Conservation (phyloP, 2,888 invertebrate genomes). For the Troides helena region DNA sequence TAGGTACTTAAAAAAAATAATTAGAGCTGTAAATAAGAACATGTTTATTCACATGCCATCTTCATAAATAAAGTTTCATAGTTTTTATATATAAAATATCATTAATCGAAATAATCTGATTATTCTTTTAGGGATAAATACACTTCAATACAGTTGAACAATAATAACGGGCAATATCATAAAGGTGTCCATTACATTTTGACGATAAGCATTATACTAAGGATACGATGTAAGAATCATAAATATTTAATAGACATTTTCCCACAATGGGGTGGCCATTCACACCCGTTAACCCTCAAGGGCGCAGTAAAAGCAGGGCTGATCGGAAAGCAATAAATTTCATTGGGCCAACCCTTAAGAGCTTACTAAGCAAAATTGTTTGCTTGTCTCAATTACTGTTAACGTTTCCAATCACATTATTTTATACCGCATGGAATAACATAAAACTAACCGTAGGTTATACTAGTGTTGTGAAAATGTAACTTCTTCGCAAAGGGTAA, state of each 20-base stretch:
- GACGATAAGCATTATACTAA: conserved; percentile 43
- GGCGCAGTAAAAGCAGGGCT: conserved; percentile 63
- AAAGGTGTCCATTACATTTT: conserved; percentile 50
- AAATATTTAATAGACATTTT: conserved; percentile 78
- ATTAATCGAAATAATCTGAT: too few relatives aligned
- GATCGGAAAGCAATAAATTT: conserved; percentile 71
- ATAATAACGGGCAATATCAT: conserved; percentile 48
- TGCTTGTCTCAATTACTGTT: conserved; percentile 57
- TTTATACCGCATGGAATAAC: conserved; percentile 26
- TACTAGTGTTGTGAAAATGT: neutral
- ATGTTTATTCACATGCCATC: too few relatives aligned
- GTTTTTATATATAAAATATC: too few relatives aligned
- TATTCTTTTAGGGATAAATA: neutral
- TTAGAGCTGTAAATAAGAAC: too few relatives aligned
- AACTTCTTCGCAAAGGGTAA: too few relatives aligned
- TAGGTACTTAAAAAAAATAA: too few relatives aligned
- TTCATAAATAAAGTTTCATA: too few relatives aligned
- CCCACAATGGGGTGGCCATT: conserved; percentile 78
- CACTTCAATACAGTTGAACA: conserved; percentile 34
- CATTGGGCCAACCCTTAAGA: conserved; percentile 51
- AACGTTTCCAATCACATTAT: conserved; percentile 45
- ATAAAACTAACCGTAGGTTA: neutral
- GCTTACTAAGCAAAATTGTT: conserved; percentile 68
- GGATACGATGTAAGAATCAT: conserved; percentile 58
- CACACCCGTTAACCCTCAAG: conserved; percentile 72